Percentiles rank a stretch among this genome's conserved stretches.
phyloP scores from a whole-genome alignment of 1,140 invertebrate species.

The Magallana angulata region DNA sequence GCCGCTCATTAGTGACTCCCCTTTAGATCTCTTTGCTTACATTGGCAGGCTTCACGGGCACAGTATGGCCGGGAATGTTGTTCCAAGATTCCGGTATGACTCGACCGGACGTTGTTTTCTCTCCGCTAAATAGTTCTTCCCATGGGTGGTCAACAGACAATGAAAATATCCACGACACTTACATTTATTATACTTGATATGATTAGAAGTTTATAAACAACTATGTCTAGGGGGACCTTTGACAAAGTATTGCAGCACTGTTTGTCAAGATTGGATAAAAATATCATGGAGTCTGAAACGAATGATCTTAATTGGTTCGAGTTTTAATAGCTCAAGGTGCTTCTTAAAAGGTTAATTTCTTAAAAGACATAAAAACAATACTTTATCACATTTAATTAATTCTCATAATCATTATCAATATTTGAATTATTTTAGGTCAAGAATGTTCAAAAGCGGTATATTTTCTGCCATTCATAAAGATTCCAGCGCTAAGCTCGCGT shows the following conservation, averaged over 20 bases:
- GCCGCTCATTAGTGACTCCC: not conserved
- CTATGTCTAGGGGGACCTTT: too few relatives aligned
- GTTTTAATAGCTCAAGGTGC: too few relatives aligned
- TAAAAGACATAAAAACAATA: too few relatives aligned
- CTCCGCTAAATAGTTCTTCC: not conserved
- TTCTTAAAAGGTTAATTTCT: too few relatives aligned
- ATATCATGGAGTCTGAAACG: too few relatives aligned
- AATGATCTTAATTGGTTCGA: too few relatives aligned
- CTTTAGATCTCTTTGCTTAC: conserved; percentile 2
- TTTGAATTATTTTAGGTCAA: too few relatives aligned
- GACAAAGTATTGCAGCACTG: too few relatives aligned
- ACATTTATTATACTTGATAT: not conserved
- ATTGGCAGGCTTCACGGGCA: not conserved
- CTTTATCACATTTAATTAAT: too few relatives aligned
- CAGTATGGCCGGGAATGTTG: not conserved
- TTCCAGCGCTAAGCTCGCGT: not conserved
- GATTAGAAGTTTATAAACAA: not conserved
- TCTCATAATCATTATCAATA: too few relatives aligned
- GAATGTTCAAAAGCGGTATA: not conserved
- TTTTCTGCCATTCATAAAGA: not conserved
- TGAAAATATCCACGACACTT: too few relatives aligned
- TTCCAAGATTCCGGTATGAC: not conserved
- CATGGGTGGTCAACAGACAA: conserved; percentile 8
- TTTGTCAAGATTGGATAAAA: too few relatives aligned
- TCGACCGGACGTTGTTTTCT: not conserved